Base-by-base conservation (phyloP, 2,888 invertebrate genomes). In the Agriopis marginaria region DNA sequence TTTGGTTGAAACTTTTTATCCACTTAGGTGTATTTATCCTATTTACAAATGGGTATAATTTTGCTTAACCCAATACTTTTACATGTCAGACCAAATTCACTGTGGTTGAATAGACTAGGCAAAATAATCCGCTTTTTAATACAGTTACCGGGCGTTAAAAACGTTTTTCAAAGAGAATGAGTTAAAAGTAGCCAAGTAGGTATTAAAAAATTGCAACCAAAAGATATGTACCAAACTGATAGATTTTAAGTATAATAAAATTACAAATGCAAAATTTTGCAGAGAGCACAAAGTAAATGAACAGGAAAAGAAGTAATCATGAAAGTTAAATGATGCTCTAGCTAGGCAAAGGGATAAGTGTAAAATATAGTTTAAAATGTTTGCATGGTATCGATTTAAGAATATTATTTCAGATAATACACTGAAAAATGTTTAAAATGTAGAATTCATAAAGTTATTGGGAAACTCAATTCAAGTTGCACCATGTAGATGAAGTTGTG, bases 211-310 rank as follows among this genome's bases (percentile, higher is more conserved):
- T 75, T 74, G 75, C 54, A 70, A 81, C 86, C 86, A 86, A 90
- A 89, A 81, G 81, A 82, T 89, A 87, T 85, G 89, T 89, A 90
- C 91, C 90, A 91, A 91, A 89, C 84, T 87, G 86, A 88, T 90
- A 89, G 80, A 60, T 54, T 12, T 42, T 70, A 67, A 66, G 70
- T 11, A 23, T 64, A 58, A 23, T 39, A 23, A 54, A 54, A 39
- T 32, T n/a, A 7, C 14, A 17, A 40, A 23, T 42, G 54, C 39
- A 49, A 64, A 39, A 32, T 44, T 7, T 7, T 50, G 47, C 56
- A 64, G 40, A 50, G 9, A 50, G 32, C 44, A 58, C 64, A 64
- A 56, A 45, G 6, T 23, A 39, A 49, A 49, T 40, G 39, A 49
- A 49, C n/a, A 17, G 49, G 9, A 39, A 60, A 49, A 14, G 11